Conservation (phyloP, 1,140 invertebrate genomes). For the Triops longicaudatus region DNA sequence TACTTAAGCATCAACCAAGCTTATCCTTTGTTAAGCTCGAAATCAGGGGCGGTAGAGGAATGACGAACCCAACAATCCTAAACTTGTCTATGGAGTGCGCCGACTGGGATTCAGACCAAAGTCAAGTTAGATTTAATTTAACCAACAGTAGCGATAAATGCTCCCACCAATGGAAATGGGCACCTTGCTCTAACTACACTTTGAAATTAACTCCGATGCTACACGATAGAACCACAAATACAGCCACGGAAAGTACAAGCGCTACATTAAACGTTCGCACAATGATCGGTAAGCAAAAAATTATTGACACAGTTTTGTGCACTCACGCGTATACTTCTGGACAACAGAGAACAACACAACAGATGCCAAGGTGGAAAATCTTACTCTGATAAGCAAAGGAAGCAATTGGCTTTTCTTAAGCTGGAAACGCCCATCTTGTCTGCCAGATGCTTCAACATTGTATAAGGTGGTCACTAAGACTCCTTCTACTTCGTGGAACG, state of each 20-base stretch:
- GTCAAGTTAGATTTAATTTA: too few relatives aligned
- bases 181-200: background rate
- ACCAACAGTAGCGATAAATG: background rate
- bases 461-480: too few relatives aligned
- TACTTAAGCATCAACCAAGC: too few relatives aligned
- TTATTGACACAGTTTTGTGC: background rate
- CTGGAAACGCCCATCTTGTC: background rate
- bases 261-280: background rate
- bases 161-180: background rate
- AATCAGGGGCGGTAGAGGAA: background rate
- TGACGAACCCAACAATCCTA: background rate
- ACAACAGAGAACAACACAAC: background rate
- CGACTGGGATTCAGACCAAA: background rate
- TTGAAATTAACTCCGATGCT: background rate
- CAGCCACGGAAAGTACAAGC: background rate
- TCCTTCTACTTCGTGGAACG: too few relatives aligned
- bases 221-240: background rate
- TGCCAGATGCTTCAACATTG: too few relatives aligned
- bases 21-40: background rate
- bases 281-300: background rate
- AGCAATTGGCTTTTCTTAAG: background rate
- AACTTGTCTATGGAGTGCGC: background rate
- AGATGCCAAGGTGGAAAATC: background rate
- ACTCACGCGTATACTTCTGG: background rate
- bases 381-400: background rate